These are phyloP conservation scores for Scatophagus argus DNA, from an alignment of 2,113 vertebrate genomes.

Conservation along the genomic window DNA sequence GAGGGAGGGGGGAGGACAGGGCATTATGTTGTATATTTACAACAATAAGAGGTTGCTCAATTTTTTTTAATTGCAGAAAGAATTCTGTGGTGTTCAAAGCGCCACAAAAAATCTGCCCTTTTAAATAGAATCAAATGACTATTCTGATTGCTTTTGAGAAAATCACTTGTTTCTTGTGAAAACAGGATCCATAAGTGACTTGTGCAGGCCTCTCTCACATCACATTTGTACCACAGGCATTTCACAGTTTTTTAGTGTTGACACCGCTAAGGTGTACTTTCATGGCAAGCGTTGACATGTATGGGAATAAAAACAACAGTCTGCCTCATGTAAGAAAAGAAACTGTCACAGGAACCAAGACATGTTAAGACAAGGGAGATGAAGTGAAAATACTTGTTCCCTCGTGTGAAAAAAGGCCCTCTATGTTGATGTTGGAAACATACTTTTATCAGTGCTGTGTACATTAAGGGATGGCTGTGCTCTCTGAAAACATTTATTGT, in stretches of 20 bases:
- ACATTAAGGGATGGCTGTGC: background rate
- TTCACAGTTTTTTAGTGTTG: slow-evolving; percentile 17
- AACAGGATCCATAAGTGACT: too few relatives aligned
- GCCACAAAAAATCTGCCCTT: background rate
- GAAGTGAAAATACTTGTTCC: slow-evolving; percentile 25
- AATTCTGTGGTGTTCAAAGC: background rate
- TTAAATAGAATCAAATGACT: background rate
- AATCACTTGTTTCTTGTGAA: too few relatives aligned
- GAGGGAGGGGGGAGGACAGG: slow-evolving; percentile 16
- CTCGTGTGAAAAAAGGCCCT: slow-evolving; percentile 3
- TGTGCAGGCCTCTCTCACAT: background rate
- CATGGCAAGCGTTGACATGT: slow-evolving; percentile 53
- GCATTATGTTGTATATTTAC: slow-evolving; percentile 3
- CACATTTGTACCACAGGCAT: background rate
- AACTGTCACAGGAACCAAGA: slow-evolving; percentile 26
- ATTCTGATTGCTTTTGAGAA: too few relatives aligned
- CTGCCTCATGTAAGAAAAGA: slow-evolving; percentile 21
- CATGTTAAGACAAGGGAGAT: slow-evolving; percentile 53
- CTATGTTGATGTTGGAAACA: background rate
- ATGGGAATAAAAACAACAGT: slow-evolving; percentile 30
- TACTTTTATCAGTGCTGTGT: background rate
- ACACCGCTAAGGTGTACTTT: slow-evolving; percentile 10
- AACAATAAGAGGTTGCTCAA: background rate
- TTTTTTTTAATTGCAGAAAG: background rate
- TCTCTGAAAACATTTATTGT: background rate